Evolutionary conservation across 2,113 vertebrate genomes (phyloP).

Genomic region (Sciurus niger): DNA sequence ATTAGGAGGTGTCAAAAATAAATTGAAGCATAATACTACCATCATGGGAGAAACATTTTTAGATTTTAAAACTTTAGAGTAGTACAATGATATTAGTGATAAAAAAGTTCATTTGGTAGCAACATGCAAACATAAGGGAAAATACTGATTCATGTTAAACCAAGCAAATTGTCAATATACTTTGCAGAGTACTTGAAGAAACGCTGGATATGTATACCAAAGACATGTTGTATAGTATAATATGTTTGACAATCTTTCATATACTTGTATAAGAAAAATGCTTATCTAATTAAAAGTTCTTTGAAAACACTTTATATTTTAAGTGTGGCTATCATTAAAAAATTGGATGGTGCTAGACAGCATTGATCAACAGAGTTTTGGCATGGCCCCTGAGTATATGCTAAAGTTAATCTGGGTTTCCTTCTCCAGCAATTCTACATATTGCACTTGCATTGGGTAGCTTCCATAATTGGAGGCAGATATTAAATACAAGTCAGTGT

Average conservation of each 20-base stretch:
- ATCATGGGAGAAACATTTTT: neutral
- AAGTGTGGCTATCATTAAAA: neutral
- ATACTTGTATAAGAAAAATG: neutral
- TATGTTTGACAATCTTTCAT: neutral
- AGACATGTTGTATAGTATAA: neutral
- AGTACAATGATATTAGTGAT: neutral
- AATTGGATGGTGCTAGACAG: neutral
- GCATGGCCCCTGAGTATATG: neutral
- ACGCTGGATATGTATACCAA: neutral
- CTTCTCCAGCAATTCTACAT: neutral
- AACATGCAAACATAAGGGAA: neutral
- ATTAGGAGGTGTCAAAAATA: conserved; percentile 18
- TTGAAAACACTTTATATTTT: neutral
- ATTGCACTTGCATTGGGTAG: neutral
- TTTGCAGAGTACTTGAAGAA: neutral
- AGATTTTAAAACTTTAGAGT: neutral
- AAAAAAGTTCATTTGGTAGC: neutral
- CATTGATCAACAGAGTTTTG: neutral
- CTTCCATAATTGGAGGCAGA: neutral
- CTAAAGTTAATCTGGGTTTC: neutral
- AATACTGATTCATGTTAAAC: neutral
- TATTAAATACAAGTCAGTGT: neutral
- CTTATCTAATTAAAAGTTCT: neutral
- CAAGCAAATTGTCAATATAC: neutral
- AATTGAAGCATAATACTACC: neutral